These are phyloP conservation scores for Spongilla lacustris DNA, from an alignment of 37 sponge, comb jelly and placozoan genomes.

Conservation along the genomic window DNA sequence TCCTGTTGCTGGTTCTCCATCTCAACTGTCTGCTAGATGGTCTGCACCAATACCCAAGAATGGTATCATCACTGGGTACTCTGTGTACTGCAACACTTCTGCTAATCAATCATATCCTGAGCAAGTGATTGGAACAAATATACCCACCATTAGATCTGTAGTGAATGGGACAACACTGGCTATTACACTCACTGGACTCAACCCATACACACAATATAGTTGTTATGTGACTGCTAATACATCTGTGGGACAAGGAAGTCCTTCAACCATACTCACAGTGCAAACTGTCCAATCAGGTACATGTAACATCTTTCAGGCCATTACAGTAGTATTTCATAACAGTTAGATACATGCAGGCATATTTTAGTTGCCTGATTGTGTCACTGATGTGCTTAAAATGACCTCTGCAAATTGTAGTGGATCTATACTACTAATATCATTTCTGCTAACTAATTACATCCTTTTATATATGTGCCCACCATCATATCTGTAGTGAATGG, in stretches of 20 bases:
- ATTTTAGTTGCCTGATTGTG: no score
- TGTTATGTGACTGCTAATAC: slow-evolving; percentile 1
- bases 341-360: not conserved
- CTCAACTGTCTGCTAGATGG: slow-evolving; percentile 17
- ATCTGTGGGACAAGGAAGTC: not conserved
- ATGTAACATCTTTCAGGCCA: not conserved
- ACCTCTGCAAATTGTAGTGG: no score
- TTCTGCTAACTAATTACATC: no score
- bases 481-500: no score
- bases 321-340: not conserved
- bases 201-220: not conserved
- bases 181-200: not conserved
- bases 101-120: slow-evolving; percentile 6
- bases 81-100: slow-evolving; percentile 9
- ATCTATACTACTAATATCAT: no score
- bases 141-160: not conserved
- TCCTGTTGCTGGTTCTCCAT: not conserved
- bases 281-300: not conserved
- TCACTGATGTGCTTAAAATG: no score
- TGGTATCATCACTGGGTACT: slow-evolving; percentile 30
- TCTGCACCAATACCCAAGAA: slow-evolving; percentile 3
- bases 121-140: slow-evolving; percentile 1
- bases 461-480: no score
- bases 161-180: slow-evolving; percentile 1
- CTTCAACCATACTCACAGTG: not conserved